Evolutionary conservation across 2,797 vertebrate genomes (phyloP), one percentile per base, ranked within the genome.

Genomic region (Melanotaenia boesemani): DNA sequence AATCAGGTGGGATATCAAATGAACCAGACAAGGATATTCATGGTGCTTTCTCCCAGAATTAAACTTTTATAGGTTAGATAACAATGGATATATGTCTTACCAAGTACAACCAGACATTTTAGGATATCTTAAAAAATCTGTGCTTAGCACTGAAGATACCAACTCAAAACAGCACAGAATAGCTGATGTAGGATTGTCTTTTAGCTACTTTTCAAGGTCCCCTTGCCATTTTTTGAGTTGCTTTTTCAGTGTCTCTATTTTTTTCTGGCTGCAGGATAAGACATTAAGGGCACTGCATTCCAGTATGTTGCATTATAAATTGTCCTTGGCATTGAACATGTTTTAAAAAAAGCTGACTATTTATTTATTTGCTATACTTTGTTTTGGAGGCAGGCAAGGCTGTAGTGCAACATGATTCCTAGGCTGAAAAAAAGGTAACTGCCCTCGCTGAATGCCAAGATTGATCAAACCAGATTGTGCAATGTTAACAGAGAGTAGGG

Each of bases 351-450:
- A 2, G n/a, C 44, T 12, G 50, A 46, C 57, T 34, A 58, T 52
- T 73, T 3, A 10, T 37, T 37, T 37, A 12, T 15, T 12, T 15
- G 4, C 13, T 41, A 11, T 41, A 41, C 11, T 56, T 24, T 22
- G 11, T 56, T 28, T 67, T 70, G 54, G 15, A 39, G 55, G 28
- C 1, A 6, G 57, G 6, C 44, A 28, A 28, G 44, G 28, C 22
- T 73, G 54, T 66, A 66, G 16, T 72, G 50, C 55, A 56, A n/a
- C 57, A 76, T 54, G 32, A 18, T 65, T 73, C 37, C 16, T 73
- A 58, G 57, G 61, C 62, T 50, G 13, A 44, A 55, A 67, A 67
- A 20, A 30, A 30, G 26, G 26, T 34, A 70, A 58, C n/a, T 48
- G 46, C 36, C 44, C 28, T 30, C 5, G 22, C 2, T 16, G 34